Evolutionary conservation across 1,140 invertebrate species (phyloP).

Genomic region (Euglossa dilemma): DNA sequence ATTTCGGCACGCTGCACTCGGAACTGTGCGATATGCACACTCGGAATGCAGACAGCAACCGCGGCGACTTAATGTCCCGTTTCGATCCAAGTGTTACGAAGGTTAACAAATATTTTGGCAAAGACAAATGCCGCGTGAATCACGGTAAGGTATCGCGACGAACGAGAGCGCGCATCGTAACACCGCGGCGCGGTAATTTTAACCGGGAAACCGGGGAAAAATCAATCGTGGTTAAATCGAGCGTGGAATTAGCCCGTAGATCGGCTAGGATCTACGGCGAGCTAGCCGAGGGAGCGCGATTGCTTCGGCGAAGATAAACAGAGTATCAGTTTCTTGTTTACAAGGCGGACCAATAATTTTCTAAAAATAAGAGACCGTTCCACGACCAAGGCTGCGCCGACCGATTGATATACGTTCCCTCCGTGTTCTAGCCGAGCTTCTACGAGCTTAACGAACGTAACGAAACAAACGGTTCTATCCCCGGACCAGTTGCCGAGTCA

Average conservation of each 20-base stretch:
- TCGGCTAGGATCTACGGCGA: neutral
- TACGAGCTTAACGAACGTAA: constrained; percentile 2
- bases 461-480: neutral
- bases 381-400: constrained; percentile 11
- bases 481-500: neutral
- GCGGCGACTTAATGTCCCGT: no score
- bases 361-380: constrained; percentile 36
- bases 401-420: constrained; percentile 16
- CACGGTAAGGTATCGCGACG: no score
- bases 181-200: no score
- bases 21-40: no score
- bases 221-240: no score
- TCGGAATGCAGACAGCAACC: no score
- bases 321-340: constrained; percentile 38
- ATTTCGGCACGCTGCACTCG: no score
- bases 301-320: neutral
- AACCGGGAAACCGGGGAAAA: no score
- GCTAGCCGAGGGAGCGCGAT: neutral
- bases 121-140: no score
- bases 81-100: no score
- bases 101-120: no score
- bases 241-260: neutral
- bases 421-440: neutral
- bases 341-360: constrained; percentile 27
- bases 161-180: no score